These are phyloP conservation scores for Liolophura sinensis DNA, from an alignment of 1,140 invertebrate species.

Conservation along the genomic window DNA sequence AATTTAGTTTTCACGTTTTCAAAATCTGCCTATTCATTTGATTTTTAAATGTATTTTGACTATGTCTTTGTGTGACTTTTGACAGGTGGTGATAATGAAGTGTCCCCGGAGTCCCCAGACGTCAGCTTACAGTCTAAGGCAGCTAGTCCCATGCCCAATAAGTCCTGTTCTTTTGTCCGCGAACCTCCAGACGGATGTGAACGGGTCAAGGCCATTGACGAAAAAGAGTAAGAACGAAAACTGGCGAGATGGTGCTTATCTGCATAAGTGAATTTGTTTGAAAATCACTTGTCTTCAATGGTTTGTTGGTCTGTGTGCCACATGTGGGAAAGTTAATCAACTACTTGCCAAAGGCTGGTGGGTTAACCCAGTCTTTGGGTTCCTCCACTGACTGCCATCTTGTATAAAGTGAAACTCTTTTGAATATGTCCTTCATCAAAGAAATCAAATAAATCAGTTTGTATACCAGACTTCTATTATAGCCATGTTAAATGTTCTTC, in stretches of 20 bases:
- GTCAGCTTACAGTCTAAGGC: constrained; percentile 56
- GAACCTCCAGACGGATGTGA: constrained; percentile 89
- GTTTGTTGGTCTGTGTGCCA: too few species aligned
- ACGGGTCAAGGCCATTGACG: constrained; percentile 71
- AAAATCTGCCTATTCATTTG: too few species aligned
- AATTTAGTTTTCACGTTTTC: too few species aligned
- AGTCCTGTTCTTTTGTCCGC: constrained; percentile 71
- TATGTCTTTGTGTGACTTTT: not conserved
- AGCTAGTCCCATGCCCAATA: constrained; percentile 81
- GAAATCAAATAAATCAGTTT: constrained; percentile 1
- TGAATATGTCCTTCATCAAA: not conserved
- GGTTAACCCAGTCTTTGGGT: too few species aligned
- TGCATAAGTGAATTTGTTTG: too few species aligned
- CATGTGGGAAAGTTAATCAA: too few species aligned
- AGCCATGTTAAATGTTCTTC: not conserved
- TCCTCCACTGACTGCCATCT: not conserved
- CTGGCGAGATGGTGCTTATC: too few species aligned
- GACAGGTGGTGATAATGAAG: constrained; percentile 6
- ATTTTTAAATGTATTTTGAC: not conserved
- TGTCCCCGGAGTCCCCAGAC: constrained; percentile 33
- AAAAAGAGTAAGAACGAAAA: constrained; percentile 61
- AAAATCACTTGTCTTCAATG: too few species aligned
- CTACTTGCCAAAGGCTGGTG: too few species aligned
- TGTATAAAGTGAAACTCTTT: not conserved
- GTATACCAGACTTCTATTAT: not conserved